Conservation (phyloP, 2,797 vertebrate genomes). For the Sebastes vulpes region DNA sequence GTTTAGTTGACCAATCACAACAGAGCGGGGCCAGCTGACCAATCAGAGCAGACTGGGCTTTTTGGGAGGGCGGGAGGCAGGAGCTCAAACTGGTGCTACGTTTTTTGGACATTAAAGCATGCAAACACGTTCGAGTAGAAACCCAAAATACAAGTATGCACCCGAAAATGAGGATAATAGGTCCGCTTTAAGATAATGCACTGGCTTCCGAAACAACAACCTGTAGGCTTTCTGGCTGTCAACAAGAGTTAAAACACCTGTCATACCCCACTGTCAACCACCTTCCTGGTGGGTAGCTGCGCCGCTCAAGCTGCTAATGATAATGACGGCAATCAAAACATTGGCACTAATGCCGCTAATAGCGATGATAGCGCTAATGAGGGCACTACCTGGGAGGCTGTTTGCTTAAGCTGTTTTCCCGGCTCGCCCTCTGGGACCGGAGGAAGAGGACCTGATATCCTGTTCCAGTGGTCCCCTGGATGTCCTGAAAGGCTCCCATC, state of each 20-base stretch:
- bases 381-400: conserved; percentile 79
- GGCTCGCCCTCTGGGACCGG: conserved; percentile 63
- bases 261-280: conserved; percentile 51
- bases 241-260: conserved; percentile 65
- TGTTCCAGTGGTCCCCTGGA: conserved; percentile 50
- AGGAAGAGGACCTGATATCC: conserved; percentile 64
- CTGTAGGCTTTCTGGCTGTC: conserved; percentile 45
- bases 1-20: background rate
- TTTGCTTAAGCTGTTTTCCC: conserved; percentile 80
- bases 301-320: conserved; percentile 68
- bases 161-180: fast-evolving
- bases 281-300: conserved; percentile 57
- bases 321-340: conserved; percentile 79
- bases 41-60: no score
- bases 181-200: background rate
- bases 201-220: conserved; percentile 26
- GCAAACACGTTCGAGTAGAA: fast-evolving
- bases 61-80: no score
- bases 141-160: background rate
- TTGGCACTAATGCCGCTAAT: conserved; percentile 77
- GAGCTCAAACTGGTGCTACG: no score
- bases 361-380: conserved; percentile 73
- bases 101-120: background rate
- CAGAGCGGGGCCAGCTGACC: no score
- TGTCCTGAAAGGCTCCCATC: conserved; percentile 56